Evolutionary conservation across 2,113 vertebrate genomes (phyloP), one percentile per base, ranked within the genome.

Genomic region (Kryptolebias marmoratus): DNA sequence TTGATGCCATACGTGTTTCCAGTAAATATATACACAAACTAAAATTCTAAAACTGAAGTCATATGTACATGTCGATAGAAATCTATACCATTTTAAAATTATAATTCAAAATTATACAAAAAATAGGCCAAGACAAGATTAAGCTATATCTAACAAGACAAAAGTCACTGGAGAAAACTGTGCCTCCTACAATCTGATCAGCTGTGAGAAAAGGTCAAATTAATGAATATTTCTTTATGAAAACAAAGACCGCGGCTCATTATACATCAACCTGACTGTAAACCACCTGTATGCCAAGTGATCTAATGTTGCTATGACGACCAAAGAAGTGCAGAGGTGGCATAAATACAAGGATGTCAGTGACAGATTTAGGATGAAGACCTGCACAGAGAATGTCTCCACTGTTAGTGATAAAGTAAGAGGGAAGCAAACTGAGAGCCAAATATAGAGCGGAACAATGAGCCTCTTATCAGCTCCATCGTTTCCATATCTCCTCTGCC

Each of bases 251-350:
- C 18, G 49, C 8, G 6, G 47, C 81, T 87, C 64, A 75, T 85
- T 88, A 77, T 76, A 67, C 65, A 47, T 73, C 60, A 77, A 60
- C 71, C 63, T 42, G 48, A 53, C 31, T 50, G 60, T 79, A 81
- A 79, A 80, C 59, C 69, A 32, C 70, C 64, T 15, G 64, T 69
- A 86, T 64, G 71, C 64, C 65, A 75, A 50, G 67, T 45, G 18
- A 85, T 77, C n/a, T 69, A 53, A 79, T 62, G 88, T 91, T 89
- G 77, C 84, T 71, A 90, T 90, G 88, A 88, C 87, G 67, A 90
- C 88, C 16, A 59, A 59, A 68, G 53, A 77, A 81, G 72, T 75
- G 81, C 53, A 2, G 47, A 64, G 31, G 67, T 74, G 56, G 22
- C 42, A 9, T 11, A n/a, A 18, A 22, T 63, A 45, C 64, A 48